Evolutionary conservation across 2,113 vertebrate genomes (phyloP).

Genomic region (Mesoclemmys tuberculata): DNA sequence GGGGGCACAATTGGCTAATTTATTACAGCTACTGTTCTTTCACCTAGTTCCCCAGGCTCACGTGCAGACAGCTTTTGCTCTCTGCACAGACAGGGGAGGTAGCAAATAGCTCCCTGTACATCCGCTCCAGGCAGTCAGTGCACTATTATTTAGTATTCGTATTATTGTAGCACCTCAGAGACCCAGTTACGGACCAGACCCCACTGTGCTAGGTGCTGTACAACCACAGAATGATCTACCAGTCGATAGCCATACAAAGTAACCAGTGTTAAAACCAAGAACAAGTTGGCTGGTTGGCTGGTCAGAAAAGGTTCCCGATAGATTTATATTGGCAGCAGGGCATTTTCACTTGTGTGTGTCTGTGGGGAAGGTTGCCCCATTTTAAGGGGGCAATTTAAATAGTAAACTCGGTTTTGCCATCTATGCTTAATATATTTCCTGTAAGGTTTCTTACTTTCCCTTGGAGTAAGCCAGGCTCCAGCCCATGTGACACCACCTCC

Average conservation of each 20-base stretch:
- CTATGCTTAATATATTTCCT: background rate
- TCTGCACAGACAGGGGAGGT: background rate
- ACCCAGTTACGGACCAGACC: background rate
- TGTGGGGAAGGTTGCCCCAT: background rate
- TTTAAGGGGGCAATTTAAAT: background rate
- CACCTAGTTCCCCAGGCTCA: background rate
- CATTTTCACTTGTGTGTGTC: background rate
- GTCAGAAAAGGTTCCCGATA: background rate
- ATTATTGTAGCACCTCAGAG: background rate
- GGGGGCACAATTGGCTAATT: conserved; percentile 52
- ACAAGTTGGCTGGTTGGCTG: background rate
- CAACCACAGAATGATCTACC: background rate
- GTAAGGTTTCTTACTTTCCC: background rate
- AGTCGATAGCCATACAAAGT: background rate
- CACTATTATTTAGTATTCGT: background rate
- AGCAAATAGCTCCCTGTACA: background rate
- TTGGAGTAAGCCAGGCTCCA: background rate
- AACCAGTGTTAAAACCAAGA: background rate
- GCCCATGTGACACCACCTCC: background rate
- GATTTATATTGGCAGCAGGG: background rate
- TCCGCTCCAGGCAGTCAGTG: background rate
- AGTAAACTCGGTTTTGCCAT: background rate
- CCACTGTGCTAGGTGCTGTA: background rate
- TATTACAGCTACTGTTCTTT: background rate
- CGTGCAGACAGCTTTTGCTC: background rate